These are phyloP conservation scores for Eugnorisma glareosa DNA, from an alignment of 2,888 invertebrate species.

Conservation along the genomic window DNA sequence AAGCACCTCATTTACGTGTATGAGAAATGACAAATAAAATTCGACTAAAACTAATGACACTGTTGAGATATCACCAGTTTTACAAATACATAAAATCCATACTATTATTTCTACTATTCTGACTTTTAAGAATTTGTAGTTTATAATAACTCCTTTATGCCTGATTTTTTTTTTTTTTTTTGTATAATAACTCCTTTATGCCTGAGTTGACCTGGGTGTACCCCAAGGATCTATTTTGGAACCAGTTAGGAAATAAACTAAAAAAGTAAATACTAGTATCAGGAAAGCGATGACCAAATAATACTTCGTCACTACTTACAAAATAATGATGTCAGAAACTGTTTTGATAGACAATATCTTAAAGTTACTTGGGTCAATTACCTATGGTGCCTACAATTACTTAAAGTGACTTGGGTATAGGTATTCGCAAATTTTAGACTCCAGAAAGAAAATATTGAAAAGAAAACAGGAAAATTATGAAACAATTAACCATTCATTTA, in stretches of 20 bases:
- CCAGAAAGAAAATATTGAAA: neutral
- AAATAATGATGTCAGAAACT: neutral
- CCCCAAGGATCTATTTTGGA: constrained; percentile 35
- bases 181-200: neutral
- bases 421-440: neutral
- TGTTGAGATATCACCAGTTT: neutral
- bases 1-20: neutral
- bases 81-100: neutral
- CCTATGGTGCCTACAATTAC: no score
- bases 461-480: neutral
- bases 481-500: neutral
- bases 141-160: neutral
- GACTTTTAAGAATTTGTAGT: neutral
- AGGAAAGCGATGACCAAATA: neutral
- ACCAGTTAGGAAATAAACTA: neutral
- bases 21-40: constrained; percentile 19
- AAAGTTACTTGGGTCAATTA: no score
- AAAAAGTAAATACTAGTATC: neutral
- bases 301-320: no score
- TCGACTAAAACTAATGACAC: constrained; percentile 25
- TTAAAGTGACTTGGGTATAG: neutral
- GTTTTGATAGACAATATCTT: neutral
- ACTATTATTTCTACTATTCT: neutral
- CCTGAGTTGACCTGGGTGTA: constrained; percentile 25
- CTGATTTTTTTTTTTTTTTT: no score